Evolutionary conservation across 2,113 vertebrate species (phyloP), one percentile per base, ranked within the genome.

Genomic region (Gavia stellata): DNA sequence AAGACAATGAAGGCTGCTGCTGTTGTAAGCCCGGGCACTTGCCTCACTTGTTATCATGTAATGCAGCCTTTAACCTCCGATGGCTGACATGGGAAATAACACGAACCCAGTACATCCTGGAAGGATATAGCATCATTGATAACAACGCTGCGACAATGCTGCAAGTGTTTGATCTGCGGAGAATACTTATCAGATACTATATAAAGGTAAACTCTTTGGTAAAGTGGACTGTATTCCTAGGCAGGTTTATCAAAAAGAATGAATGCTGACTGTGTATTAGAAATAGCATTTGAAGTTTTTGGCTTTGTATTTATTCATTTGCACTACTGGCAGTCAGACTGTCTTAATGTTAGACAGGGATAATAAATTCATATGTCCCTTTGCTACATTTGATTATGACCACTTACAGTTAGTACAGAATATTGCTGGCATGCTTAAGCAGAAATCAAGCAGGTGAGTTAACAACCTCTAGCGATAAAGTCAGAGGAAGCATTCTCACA

Each of bases 31-130:
- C 99, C 0, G 99, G 99, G 17, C 99, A 99, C 97, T 81, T 99
- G 96, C 99, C 99, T 25, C 99, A 99, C 96, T 97, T 99, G 93
- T 92, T 99, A 49, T 99, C 99, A 0, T 99, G 99, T 94, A 99
- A 99, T 0, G 99, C 99, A 1, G 99, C 99, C 81, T 99, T 99
- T 55, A 99, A 99, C 97, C 98, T 99, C 58, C 99, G 99, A 90
- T 99, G 99, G 99, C 98, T 99, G 97, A 99, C 99, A 38, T 99
- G 99, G 99, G 99, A 99, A 96, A 98, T 99, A 93, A 98, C 98
- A 3, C 98, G 98, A 19, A 99, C 98, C 7, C 99, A 99, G 97
- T 99, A 99, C 96, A 98, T 99, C 97, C 98, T 99, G 97, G 99
- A 99, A 94, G 99, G 99, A 44, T 99, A 99, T 79, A 99, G 98